Evolutionary conservation across 2,797 vertebrate genomes (phyloP).

Genomic region (Neostethus bicornis): DNA sequence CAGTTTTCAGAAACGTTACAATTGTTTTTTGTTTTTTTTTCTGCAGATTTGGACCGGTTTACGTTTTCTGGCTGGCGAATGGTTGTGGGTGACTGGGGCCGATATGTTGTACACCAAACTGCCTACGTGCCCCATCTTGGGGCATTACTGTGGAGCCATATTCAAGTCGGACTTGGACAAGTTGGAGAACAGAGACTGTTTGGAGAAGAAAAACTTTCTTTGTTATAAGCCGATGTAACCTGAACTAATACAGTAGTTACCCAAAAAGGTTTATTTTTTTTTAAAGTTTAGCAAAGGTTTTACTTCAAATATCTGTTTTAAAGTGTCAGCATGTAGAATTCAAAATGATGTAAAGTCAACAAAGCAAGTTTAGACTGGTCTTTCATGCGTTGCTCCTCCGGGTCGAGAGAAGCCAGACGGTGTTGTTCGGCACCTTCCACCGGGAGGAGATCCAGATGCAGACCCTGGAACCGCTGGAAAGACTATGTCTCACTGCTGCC

Average conservation of each 20-base stretch:
- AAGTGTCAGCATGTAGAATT: not conserved
- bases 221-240: constrained; percentile 24
- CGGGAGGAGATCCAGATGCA: too few species aligned
- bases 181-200: constrained; percentile 26
- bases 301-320: not conserved
- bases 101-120: constrained; percentile 14
- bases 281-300: not conserved
- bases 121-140: constrained; percentile 23
- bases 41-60: constrained; percentile 57
- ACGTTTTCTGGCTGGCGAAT: constrained; percentile 50
- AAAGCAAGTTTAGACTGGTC: not conserved
- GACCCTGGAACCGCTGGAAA: too few species aligned
- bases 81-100: constrained; percentile 56
- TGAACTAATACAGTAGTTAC: too few species aligned
- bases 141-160: constrained; percentile 4
- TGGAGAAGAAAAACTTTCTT: constrained; percentile 49
- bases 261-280: not conserved
- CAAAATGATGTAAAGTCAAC: not conserved
- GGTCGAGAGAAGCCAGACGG: too few species aligned
- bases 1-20: not conserved
- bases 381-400: too few species aligned
- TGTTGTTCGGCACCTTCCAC: too few species aligned
- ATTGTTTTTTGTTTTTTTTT: not conserved
- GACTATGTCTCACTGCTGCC: too few species aligned
- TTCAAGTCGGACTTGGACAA: not conserved